Conservation (phyloP, 1,140 invertebrate genomes). For the Danaus plexippus region DNA sequence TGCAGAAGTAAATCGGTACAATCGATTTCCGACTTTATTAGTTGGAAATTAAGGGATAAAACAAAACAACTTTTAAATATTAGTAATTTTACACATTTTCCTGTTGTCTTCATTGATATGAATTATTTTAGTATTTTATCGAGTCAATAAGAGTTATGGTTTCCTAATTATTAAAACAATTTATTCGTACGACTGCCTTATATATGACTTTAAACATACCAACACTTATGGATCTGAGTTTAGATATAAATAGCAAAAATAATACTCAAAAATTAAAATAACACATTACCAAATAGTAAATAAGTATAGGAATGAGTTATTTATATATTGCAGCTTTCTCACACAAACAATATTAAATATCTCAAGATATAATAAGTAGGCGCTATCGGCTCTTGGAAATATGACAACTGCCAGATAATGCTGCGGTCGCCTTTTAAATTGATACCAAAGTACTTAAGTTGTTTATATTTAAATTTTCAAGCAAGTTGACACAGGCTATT, state of each 20-base stretch:
- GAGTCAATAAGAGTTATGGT: slow-evolving; percentile 29
- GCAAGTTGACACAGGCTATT: slow-evolving; percentile 46
- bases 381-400: slow-evolving; percentile 27
- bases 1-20: slow-evolving; percentile 22
- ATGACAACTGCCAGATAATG: slow-evolving; percentile 36
- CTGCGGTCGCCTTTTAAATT: slow-evolving; percentile 24
- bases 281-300: too few species aligned
- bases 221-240: too few species aligned
- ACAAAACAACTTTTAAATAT: slow-evolving; percentile 23
- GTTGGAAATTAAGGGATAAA: slow-evolving; percentile 9
- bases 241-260: too few species aligned
- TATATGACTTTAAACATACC: too few species aligned
- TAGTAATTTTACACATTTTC: slow-evolving; percentile 37
- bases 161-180: slow-evolving; percentile 11
- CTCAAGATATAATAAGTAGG: too few species aligned
- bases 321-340: too few species aligned
- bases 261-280: too few species aligned
- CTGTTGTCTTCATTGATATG: slow-evolving; percentile 40
- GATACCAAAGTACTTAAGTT: slow-evolving; percentile 51
- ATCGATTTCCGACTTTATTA: slow-evolving; percentile 12
- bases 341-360: too few species aligned
- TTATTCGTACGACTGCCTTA: too few species aligned
- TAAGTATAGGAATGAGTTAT: too few species aligned
- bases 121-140: slow-evolving; percentile 35
- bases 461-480: slow-evolving; percentile 63